Evolutionary conservation across 2,797 vertebrate species (phyloP).

Genomic region (Psittacula echo): DNA sequence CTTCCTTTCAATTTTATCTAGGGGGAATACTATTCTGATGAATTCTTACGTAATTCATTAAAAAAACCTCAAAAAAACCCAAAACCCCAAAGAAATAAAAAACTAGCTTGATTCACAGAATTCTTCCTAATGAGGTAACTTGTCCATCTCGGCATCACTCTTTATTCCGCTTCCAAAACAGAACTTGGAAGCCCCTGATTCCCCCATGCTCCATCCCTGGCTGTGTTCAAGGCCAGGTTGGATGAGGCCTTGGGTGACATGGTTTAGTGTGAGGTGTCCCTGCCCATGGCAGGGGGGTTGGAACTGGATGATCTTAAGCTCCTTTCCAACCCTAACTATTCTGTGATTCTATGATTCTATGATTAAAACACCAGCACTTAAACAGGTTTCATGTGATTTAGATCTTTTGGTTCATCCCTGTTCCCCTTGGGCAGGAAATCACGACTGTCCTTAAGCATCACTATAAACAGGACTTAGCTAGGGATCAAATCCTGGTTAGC

Average conservation of each 20-base stretch:
- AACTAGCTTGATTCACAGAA: not conserved
- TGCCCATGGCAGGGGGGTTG: no score
- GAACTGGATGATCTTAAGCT: not conserved
- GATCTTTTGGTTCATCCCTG: not conserved
- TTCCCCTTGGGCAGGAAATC: not conserved
- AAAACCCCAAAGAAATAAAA: not conserved
- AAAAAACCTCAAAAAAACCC: not conserved
- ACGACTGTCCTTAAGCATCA: not conserved
- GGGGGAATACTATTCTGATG: not conserved
- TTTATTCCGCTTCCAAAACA: not conserved
- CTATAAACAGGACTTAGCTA: not conserved
- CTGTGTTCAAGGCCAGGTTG: no score
- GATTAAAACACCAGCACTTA: not conserved
- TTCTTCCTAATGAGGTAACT: constrained; percentile 1
- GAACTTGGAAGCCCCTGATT: not conserved
- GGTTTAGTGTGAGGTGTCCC: no score
- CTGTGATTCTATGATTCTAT: not conserved
- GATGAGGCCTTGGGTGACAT: no score
- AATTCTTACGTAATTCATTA: constrained; percentile 5
- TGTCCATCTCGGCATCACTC: not conserved
- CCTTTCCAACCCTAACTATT: not conserved
- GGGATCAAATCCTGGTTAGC: not conserved
- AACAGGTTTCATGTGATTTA: not conserved
- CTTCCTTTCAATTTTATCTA: constrained; percentile 23
- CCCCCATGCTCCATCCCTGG: no score